Evolutionary conservation across 2,888 invertebrate genomes (phyloP).

Genomic region (Pemphredon lugubris): DNA sequence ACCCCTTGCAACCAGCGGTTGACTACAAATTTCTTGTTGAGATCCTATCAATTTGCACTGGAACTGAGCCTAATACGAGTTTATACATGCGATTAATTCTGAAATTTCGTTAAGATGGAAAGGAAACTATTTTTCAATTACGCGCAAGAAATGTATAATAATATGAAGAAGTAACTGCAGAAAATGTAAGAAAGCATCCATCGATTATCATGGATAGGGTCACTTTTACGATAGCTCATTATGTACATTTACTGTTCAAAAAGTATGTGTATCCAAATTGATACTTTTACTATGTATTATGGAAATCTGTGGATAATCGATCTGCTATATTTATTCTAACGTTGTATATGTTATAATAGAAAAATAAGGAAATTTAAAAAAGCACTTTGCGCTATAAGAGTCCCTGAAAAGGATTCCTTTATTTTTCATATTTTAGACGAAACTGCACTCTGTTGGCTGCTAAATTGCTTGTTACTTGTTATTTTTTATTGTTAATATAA

Average conservation of each 20-base stretch:
- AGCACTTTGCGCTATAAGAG: constrained; percentile 1
- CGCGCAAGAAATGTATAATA: constrained; percentile 2
- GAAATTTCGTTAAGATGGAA: constrained; percentile 17
- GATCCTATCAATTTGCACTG: constrained; percentile 1
- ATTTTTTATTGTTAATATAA: constrained; percentile 5
- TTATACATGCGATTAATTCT: constrained; percentile 7
- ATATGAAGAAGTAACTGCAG: constrained; percentile 21
- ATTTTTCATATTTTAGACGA: background rate
- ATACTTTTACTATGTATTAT: constrained; percentile 16
- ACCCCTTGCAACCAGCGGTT: background rate
- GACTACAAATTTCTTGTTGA: background rate
- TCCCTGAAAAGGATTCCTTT: background rate
- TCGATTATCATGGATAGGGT: too few relatives aligned
- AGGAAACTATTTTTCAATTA: constrained; percentile 14
- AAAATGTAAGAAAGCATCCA: too few relatives aligned
- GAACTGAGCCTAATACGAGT: background rate
- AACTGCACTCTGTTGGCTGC: background rate
- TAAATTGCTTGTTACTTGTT: background rate
- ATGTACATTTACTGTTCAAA: constrained; percentile 33
- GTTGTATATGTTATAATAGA: background rate
- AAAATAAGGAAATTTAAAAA: background rate
- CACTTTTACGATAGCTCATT: constrained; percentile 12
- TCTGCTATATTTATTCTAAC: background rate
- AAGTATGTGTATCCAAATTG: too few relatives aligned
- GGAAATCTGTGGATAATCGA: constrained; percentile 2